Base-by-base conservation (phyloP, 2,113 vertebrate genomes). In the Mungos mungo region DNA sequence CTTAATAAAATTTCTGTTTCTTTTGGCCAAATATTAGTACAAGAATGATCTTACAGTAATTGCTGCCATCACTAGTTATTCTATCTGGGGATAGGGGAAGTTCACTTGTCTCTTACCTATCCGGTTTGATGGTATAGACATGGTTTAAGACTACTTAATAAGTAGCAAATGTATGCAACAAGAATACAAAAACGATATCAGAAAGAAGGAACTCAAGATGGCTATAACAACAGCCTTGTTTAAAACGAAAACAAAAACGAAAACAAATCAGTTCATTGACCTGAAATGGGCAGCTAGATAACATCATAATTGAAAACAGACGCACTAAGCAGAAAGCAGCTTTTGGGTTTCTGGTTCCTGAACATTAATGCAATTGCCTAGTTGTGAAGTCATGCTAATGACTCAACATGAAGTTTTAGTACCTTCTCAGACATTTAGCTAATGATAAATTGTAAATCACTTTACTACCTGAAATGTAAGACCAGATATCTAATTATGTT, bases 321-420 rank as follows among this genome's bases (percentile, higher is more conserved):
- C 15, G 5, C 41, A 82, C 16, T 41, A 41, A 76, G 60, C 76
- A 86, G 77, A 84, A 50, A 76, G 41, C 29, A 66, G 87, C 13
- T 21, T 93, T 94, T 35, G 21, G 29, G 29, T 41, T 88, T 98
- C 95, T 97, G 80, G 63, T 96, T 95, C 80, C 81, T 90, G 88
- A 88, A 85, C 27, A 65, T 57, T 85, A 93, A 96, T 72, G 76
- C 33, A 88, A 88, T 94, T 92, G 54, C 38, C 66, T 31, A 68
- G 94, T 94, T 96, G 29, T 88, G 68, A 97, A 97, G 65, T 86
- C 86, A 97, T 15, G 63, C 21, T 93, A 95, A 97, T 93, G 88
- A 88, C 65, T 77, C 29, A 9, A 94, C 79, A 85, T 95, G 93
- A 82, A 96, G 45, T 91, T 97, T 94, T 65, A 97, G 89, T 92